Evolutionary conservation across 2,797 vertebrate genomes (phyloP), one percentile per base, ranked within the genome.

Genomic region (Gymnoscopelus microlampas): DNA sequence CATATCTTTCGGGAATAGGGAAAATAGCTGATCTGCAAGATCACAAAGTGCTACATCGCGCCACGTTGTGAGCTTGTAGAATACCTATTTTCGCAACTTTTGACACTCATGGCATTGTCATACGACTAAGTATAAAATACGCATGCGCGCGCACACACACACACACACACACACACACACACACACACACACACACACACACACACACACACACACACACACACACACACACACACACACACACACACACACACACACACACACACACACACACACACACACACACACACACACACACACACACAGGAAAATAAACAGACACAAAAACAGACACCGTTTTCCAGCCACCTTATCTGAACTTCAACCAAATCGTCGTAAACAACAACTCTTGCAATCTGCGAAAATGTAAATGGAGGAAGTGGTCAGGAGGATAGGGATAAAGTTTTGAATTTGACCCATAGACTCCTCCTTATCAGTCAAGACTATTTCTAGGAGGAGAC

Each of bases 381-480:
- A 66, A 47, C 12, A 11, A 14, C 35, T 35, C 39, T 23, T 23
- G 12, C 67, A 39, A 51, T 67, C 29, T 32, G 58, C 15, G 24
- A 47, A 68, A 62, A 14, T 50, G 47, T 63, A 59, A 58, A 9
- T 10, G 35, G 53, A 63, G 44, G 59, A 68, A 73, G 71, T 50
- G 1, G 10, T 24, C 32, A 47, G 15, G 39, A 10, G 48, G 57
- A 53, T 23, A 3, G 32, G 15, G 15, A 19, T 53, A 44, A 44
- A 0, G 39, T 44, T 44, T 39, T 29, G 26, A n/a, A 13, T n/a
- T 10, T 44, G 29, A 50, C 32, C 23, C 14, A 50, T 48, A 4
- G 32, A 23, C 19, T 19, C 62, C 1, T 24, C 49, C 5, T 13
- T 66, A 54, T 23, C 62, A 47, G 15, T 50, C 65, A 23, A 24